Evolutionary conservation across 2,113 vertebrate genomes (phyloP).

Genomic region (Scomber scombrus): DNA sequence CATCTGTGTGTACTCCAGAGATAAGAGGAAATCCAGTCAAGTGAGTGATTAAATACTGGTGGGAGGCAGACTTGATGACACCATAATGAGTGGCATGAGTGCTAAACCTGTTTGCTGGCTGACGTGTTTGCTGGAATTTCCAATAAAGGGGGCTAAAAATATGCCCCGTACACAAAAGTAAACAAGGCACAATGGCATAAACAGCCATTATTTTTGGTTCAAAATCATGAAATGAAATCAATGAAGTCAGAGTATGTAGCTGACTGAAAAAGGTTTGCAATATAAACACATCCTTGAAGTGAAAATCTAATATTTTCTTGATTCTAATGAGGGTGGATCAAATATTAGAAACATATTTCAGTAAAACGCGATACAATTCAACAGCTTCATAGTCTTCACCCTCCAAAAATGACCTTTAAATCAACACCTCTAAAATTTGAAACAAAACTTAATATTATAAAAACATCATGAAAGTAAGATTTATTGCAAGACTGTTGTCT

Average conservation of each 20-base stretch:
- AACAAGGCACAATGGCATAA: background rate
- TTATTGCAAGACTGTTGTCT: background rate
- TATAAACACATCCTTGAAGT: background rate
- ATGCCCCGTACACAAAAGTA: background rate
- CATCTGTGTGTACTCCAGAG: background rate
- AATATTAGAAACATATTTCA: background rate
- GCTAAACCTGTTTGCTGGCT: slow-evolving; percentile 3
- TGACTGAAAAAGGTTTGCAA: background rate
- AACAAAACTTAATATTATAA: background rate
- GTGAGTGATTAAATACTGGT: slow-evolving; percentile 23
- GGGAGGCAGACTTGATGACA: slow-evolving; percentile 38
- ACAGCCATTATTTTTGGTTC: background rate
- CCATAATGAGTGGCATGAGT: background rate
- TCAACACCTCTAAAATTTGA: background rate
- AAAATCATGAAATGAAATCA: background rate
- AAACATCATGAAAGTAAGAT: too few relatives aligned
- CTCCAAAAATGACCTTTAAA: background rate
- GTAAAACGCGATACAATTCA: background rate
- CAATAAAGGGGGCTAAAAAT: background rate
- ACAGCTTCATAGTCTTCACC: background rate
- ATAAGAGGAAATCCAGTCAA: slow-evolving; percentile 27
- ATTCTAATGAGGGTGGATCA: too few relatives aligned
- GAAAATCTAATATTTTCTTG: background rate
- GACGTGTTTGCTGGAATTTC: slow-evolving; percentile 33
- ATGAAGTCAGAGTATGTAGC: background rate